Evolutionary conservation across 2,888 invertebrate genomes (phyloP), one percentile per base, ranked within the genome.

Genomic region (Biston betularia): DNA sequence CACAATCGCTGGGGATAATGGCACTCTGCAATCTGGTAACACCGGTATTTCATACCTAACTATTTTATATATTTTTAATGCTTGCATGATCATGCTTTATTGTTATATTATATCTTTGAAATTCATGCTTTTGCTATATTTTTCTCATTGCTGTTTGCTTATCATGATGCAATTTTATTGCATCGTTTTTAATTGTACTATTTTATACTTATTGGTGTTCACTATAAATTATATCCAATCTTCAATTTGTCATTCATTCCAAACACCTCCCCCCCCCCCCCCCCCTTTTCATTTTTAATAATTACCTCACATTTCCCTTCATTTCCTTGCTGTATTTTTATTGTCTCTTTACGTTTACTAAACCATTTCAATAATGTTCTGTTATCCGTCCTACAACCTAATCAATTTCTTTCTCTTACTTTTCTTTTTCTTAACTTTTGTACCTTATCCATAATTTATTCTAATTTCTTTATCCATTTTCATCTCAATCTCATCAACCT

Each of bases 1-100:
- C 89, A 90, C 70, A 83, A 84, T 82, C 86, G 89, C 89, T 90
- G 91, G 92, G 93, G 92, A 87, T 90, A 89, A 88, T 89, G 90
- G 89, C 92, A 90, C 92, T 90, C 90, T 89, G 88, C 92, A 89
- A 92, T 86, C 90, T 93, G 93, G 93, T 93, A 93, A 93, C 93
- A 91, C 87, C 80, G 92, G 90, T 77, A 70, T 90, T 86, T 87
- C 88, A 84, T 85, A 90, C 90, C 90, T 89, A 89, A 88, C 76
- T 83, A 24, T 75, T 81, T 73, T 68, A 69, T 61, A 67, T 64
- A 68, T 54, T 61, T 55, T 58, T 65, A 59, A 62, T 73, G 80
- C 82, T 70, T 68, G 79, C 75, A 81, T 78, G 79, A 62, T 74
- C 73, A 76, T 75, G 80, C 82, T 82, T 80, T 69, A 71, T 76